Conservation (phyloP, 2,888 invertebrate species). For the Phalangium opilio region DNA sequence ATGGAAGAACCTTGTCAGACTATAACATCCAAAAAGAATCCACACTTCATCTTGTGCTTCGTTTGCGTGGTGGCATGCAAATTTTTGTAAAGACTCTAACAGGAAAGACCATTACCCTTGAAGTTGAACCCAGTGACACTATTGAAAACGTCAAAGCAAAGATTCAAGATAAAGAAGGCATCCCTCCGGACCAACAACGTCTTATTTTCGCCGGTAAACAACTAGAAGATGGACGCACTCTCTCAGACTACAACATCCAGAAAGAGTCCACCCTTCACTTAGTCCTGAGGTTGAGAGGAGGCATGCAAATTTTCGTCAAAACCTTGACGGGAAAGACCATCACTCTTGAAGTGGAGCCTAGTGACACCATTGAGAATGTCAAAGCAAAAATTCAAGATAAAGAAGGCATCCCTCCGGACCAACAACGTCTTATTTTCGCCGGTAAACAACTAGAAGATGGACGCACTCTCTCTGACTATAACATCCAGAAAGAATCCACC, state of each 20-base stretch:
- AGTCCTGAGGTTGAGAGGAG: conserved; percentile 74
- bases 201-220: conserved; percentile 30
- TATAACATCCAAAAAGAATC: conserved; percentile 55
- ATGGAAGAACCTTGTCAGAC: conserved; percentile 44
- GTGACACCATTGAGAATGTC: conserved; percentile 86
- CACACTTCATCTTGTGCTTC: conserved; percentile 28
- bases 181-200: conserved; percentile 28
- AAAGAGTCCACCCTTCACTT: conserved; percentile 68
- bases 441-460: conserved; percentile 48
- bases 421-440: conserved; percentile 57
- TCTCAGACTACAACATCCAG: conserved; percentile 47
- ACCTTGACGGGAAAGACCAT: conserved; percentile 87
- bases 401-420: conserved; percentile 80
- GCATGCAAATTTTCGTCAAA: conserved; percentile 96
- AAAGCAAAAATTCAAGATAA: conserved; percentile 85
- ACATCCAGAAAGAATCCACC: conserved; percentile 39
- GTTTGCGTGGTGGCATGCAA: conserved; percentile 49
- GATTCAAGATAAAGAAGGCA: conserved; percentile 74
- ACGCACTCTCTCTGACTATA: conserved; percentile 44
- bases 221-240: conserved; percentile 44
- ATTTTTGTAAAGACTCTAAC: conserved; percentile 91
- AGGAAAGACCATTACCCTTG: conserved; percentile 86
- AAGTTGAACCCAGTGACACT: conserved; percentile 81
- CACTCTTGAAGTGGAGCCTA: conserved; percentile 78
- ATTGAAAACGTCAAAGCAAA: conserved; percentile 91